These are phyloP conservation scores for Pionites leucogaster DNA, from an alignment of 2,113 vertebrate species.

Conservation along the genomic window DNA sequence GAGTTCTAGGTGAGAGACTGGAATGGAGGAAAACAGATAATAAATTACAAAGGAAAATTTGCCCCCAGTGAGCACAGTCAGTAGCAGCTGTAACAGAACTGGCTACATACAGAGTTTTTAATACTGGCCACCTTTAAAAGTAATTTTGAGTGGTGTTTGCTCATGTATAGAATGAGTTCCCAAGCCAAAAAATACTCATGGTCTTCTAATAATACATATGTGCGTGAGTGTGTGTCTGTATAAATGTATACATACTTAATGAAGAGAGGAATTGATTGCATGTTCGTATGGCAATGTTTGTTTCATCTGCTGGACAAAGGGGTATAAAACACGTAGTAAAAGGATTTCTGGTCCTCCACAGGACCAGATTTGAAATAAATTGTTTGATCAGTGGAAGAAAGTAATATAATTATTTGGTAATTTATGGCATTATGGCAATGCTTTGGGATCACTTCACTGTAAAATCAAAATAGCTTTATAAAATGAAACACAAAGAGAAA, in stretches of 20 bases:
- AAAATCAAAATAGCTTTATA: slow-evolving; percentile 23
- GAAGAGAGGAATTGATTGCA: neutral
- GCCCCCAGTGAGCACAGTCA: slow-evolving; percentile 8
- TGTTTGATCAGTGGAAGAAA: slow-evolving; percentile 1
- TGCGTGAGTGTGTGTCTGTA: neutral
- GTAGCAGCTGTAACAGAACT: slow-evolving; percentile 28
- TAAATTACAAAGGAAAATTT: slow-evolving; percentile 30
- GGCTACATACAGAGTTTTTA: neutral
- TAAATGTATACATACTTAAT: neutral
- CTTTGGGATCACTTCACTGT: slow-evolving; percentile 13
- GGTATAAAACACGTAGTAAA: neutral
- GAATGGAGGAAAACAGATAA: neutral
- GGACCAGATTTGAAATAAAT: neutral
- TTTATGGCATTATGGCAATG: neutral
- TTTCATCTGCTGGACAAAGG: neutral
- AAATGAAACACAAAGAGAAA: neutral
- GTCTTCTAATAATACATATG: neutral
- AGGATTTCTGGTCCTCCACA: neutral
- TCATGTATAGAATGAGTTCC: neutral
- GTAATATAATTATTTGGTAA: neutral
- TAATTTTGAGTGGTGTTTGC: neutral
- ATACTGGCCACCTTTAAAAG: slow-evolving; percentile 33
- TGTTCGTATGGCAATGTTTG: neutral
- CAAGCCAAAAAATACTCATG: neutral
- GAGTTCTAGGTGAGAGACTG: slow-evolving; percentile 1